These are phyloP conservation scores for Metopia argyrocephala DNA, from an alignment of 2,888 invertebrate species.

Conservation along the genomic window DNA sequence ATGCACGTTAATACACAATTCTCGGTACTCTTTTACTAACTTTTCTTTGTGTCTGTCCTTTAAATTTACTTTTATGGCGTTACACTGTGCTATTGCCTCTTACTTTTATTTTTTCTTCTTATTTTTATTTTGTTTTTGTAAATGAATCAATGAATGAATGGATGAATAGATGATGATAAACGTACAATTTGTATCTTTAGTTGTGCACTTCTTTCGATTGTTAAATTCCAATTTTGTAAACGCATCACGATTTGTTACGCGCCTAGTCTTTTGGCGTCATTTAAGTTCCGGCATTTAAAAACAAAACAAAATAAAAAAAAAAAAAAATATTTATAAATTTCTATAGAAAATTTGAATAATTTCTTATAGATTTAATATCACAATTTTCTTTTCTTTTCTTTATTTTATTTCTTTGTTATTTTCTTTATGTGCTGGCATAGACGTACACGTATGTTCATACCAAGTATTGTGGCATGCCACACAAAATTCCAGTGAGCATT, in stretches of 20 bases:
- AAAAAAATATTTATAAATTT: too few species aligned
- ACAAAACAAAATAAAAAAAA: slow-evolving; percentile 37
- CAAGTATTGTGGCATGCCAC: slow-evolving; percentile 26
- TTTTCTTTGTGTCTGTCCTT: too few species aligned
- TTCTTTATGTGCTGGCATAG: slow-evolving; percentile 10
- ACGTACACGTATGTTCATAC: neutral
- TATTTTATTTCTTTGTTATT: slow-evolving; percentile 6
- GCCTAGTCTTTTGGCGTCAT: slow-evolving; percentile 64
- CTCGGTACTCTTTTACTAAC: too few species aligned
- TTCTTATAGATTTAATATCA: slow-evolving; percentile 53
- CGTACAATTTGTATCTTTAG: neutral
- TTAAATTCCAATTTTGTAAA: slow-evolving; percentile 59
- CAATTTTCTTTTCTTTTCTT: slow-evolving; percentile 34
- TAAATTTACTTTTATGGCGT: neutral
- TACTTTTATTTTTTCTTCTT: too few species aligned
- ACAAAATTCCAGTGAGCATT: too few species aligned
- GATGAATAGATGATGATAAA: neutral
- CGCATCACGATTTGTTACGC: slow-evolving; percentile 65
- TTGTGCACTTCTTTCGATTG: neutral
- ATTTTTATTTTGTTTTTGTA: too few species aligned
- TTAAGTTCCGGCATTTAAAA: slow-evolving; percentile 63
- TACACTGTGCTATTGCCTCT: neutral
- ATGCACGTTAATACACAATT: too few species aligned
- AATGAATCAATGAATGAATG: neutral
- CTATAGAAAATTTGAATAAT: slow-evolving; percentile 62